Evolutionary conservation across 2,113 vertebrate genomes (phyloP), one percentile per base, ranked within the genome.

Genomic region (Zootoca vivipara): DNA sequence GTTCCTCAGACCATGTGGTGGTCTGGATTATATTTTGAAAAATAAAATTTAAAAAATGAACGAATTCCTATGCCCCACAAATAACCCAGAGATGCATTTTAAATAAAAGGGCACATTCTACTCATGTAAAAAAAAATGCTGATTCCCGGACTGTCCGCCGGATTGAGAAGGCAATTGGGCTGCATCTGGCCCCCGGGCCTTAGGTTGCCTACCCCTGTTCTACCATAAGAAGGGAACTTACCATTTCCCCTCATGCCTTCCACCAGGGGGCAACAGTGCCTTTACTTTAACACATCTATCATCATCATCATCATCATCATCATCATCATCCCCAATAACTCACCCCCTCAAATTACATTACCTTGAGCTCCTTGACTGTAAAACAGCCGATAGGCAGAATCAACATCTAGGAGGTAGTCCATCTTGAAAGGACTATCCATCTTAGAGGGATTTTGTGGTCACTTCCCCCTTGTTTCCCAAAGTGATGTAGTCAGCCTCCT

Each of bases 321-420:
- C 12, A 52, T 52, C 12, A 52, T 52, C 12, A 52, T 10, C 46
- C 46, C 9, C 70, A 78, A 22, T 4, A 62, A 33, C 2, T 90
- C 87, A 89, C 82, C 56, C 80, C 83, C 38, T 28, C 67, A 72
- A 42, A 65, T 42, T 89, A 85, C 89, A 90, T 96, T 97, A 97
- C 97, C 97, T 97, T 97, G 97, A 89, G 97, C 97, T 94, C 97
- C 97, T 95, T 97, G 97, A 84, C 96, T 97, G 90, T 97, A 97
- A 93, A 97, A 97, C 93, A 97, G 96, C 90, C 97, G 96, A 38
- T 97, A 97, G 92, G 97, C 97, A 20, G 96, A 96, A 83, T 97
- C 97, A 0, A 97, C 97, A 93, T 97, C 97, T 95, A 97, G 91
- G 96, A 97, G 97, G 95, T 97, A 97, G 95, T 97, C 96, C 97